Percentiles rank a stretch among this genome's conserved stretches.
phyloP scores from a whole-genome alignment of 2,113 vertebrate genomes.

The Saimiri boliviensis region DNA sequence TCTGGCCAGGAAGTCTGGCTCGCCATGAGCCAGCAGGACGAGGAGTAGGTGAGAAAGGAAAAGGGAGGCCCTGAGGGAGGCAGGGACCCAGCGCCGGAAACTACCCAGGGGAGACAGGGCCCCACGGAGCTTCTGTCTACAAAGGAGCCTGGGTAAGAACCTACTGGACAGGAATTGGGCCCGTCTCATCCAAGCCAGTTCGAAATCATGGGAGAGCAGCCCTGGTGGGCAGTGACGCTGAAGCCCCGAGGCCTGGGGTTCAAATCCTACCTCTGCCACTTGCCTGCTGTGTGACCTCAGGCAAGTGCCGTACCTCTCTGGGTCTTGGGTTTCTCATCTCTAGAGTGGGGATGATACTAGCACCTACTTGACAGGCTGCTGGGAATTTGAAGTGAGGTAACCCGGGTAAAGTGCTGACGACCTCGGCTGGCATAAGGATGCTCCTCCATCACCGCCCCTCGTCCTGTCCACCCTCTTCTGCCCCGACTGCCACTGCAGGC shows the following conservation, averaged over 20 bases:
- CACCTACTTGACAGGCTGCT: not conserved
- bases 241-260: not conserved
- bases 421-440: not conserved
- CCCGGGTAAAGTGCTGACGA: fast-evolving
- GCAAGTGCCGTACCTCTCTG: not conserved
- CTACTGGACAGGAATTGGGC: not conserved
- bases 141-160: not conserved
- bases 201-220: not conserved
- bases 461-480: not conserved
- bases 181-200: not conserved
- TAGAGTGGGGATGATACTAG: not conserved
- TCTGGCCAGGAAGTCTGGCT: conserved; percentile 75
- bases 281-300: not conserved
- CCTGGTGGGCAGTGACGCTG: not conserved
- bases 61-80: not conserved
- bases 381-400: not conserved
- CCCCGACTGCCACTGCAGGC: not conserved
- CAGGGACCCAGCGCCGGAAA: not conserved
- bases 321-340: not conserved
- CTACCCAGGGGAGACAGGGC: not conserved
- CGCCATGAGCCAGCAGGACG: not conserved
- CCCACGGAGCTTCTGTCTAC: not conserved
- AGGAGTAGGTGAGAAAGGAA: not conserved
- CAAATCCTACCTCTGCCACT: not conserved
- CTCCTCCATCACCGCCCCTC: not conserved